Conservation (phyloP, 2,113 vertebrate genomes). For the Corythoichthys haematopterus region DNA sequence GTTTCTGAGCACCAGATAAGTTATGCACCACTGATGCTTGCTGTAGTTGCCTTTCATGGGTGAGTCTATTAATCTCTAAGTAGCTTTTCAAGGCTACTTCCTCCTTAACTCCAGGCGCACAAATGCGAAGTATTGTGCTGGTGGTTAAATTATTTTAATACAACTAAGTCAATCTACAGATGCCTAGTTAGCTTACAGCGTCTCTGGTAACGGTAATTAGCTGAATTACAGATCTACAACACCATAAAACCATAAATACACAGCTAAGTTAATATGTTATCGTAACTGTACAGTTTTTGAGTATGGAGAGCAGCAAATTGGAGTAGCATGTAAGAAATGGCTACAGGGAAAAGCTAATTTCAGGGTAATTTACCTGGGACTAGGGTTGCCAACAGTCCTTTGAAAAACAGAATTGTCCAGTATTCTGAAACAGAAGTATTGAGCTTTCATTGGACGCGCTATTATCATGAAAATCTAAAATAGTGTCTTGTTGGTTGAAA, state of each 20-base stretch:
- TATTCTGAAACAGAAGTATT: no score
- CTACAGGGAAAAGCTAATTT: no score
- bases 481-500: no score
- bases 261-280: background rate
- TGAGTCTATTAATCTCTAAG: conserved; percentile 11
- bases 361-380: no score
- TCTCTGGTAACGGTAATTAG: background rate
- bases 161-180: background rate
- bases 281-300: no score
- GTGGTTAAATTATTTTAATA: background rate
- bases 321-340: no score
- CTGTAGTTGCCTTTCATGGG: conserved; percentile 10
- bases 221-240: background rate
- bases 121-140: background rate
- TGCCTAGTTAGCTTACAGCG: background rate
- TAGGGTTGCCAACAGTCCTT: no score
- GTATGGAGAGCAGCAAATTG: no score
- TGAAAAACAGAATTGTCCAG: no score
- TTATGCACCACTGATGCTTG: conserved; percentile 14
- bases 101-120: conserved; percentile 9
- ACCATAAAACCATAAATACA: background rate
- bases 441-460: no score
- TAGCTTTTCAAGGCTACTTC: conserved; percentile 12
- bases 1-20: conserved; percentile 23
- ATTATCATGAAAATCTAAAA: no score